A percentile compares a stretch with the other conserved stretches of the same genome.
These are phyloP conservation scores for Notospermus geniculatus DNA, from an alignment of 1,140 invertebrate genomes.

Conservation along the genomic window DNA sequence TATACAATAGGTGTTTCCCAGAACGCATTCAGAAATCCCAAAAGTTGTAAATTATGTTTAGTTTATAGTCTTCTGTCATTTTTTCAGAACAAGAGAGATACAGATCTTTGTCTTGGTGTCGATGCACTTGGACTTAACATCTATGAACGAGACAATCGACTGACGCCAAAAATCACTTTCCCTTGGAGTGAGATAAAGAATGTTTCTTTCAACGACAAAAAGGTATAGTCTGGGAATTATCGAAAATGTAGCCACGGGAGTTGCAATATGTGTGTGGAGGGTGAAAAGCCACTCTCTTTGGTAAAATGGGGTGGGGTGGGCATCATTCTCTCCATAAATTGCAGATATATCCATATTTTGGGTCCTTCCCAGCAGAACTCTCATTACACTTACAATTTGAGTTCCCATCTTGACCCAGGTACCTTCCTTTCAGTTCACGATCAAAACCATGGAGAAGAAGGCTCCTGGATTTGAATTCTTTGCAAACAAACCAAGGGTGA, in stretches of 20 bases:
- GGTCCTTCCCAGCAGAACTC: no score
- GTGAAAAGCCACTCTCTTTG: no score
- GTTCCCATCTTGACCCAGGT: no score
- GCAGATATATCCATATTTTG: no score
- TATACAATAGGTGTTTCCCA: no score
- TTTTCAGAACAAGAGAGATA: constrained; percentile 87
- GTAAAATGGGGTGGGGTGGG: no score
- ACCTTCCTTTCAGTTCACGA: constrained; percentile 97
- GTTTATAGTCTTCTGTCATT: neutral
- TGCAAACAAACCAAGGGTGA: constrained; percentile 92
- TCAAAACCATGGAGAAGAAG: constrained; percentile 99
- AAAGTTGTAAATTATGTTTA: no score
- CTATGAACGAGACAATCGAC: constrained; percentile 90
- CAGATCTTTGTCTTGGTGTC: constrained; percentile 95
- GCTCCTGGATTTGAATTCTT: constrained; percentile 74
- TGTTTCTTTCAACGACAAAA: constrained; percentile 97
- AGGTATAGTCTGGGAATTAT: constrained; percentile 56
- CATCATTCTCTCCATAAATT: no score
- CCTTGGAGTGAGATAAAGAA: constrained; percentile 99
- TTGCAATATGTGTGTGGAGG: no score
- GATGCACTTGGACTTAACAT: constrained; percentile 97
- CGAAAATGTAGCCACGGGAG: no score
- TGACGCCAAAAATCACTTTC: constrained; percentile 85
- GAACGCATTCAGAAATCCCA: no score
- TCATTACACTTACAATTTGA: no score